These are phyloP conservation scores for Stenoptilia bipunctidactyla DNA, from an alignment of 2,888 invertebrate genomes.

Conservation along the genomic window DNA sequence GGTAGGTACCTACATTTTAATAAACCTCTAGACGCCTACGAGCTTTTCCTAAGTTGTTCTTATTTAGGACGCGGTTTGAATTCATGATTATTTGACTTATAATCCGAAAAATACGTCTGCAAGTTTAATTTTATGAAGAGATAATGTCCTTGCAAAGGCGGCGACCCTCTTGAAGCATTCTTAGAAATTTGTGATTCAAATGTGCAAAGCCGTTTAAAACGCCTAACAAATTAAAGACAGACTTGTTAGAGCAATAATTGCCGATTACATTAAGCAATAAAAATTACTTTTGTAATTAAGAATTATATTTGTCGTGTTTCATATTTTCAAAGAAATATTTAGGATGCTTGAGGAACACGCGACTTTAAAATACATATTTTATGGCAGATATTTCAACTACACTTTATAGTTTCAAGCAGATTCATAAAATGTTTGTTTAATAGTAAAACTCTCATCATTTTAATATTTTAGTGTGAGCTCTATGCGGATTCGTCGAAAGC, in stretches of 20 bases:
- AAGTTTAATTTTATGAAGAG: slow-evolving; percentile 69
- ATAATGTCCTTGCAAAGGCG: slow-evolving; percentile 64
- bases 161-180: slow-evolving; percentile 67
- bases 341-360: no score
- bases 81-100: slow-evolving; percentile 32
- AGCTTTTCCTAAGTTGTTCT: no score
- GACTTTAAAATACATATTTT: no score
- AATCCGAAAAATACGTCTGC: slow-evolving; percentile 32
- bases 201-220: slow-evolving; percentile 69
- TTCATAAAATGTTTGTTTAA: no score
- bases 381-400: no score
- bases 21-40: no score
- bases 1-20: no score
- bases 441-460: slow-evolving; percentile 25
- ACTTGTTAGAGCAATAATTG: slow-evolving; percentile 68
- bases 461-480: slow-evolving; percentile 56
- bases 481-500: slow-evolving; percentile 47
- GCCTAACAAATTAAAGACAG: slow-evolving; percentile 70
- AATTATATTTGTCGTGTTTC: no score
- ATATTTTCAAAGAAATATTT: no score
- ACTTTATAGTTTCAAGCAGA: no score
- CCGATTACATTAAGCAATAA: slow-evolving; percentile 65
- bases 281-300: slow-evolving; percentile 24
- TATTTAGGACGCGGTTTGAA: not conserved
- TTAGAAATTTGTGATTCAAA: slow-evolving; percentile 71